Percentiles rank a stretch among this genome's conserved stretches.
Conservation (phyloP, 2,797 vertebrate species). For the Channa striata region DNA sequence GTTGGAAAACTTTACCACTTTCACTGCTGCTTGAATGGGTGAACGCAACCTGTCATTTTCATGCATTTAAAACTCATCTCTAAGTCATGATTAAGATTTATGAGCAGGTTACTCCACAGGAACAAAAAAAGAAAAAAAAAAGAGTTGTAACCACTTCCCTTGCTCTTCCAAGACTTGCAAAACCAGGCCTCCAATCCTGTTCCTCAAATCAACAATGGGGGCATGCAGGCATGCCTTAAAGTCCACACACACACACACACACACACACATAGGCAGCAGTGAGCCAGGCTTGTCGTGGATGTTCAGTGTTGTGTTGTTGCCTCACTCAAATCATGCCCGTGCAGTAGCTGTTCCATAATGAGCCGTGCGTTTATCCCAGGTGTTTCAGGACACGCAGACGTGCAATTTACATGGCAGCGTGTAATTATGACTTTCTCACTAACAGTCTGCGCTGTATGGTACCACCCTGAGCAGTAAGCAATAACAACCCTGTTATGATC, state of each 20-base stretch:
- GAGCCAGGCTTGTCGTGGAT: constrained; percentile 45
- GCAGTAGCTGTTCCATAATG: constrained; percentile 54
- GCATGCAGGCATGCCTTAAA: constrained; percentile 39
- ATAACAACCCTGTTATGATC: neutral
- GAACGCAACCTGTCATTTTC: neutral
- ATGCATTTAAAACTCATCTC: constrained; percentile 22
- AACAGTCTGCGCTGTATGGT: constrained; percentile 69
- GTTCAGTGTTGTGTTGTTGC: constrained; percentile 34
- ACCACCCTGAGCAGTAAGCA: neutral
- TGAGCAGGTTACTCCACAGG: constrained; percentile 42
- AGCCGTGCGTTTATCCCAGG: constrained; percentile 64
- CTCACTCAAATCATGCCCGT: constrained; percentile 50
- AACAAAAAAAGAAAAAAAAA: constrained; percentile 28
- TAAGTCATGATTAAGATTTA: constrained; percentile 38
- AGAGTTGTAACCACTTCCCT: constrained; percentile 63
- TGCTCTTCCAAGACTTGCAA: constrained; percentile 67
- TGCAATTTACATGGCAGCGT: constrained; percentile 81
- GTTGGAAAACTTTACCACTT: constrained; percentile 18
- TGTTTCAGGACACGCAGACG: constrained; percentile 75
- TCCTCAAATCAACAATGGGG: constrained; percentile 69
- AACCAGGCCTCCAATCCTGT: constrained; percentile 64
- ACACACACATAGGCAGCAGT: neutral
- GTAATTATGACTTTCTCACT: constrained; percentile 82
- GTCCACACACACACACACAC: constrained; percentile 12
- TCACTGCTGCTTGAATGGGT: neutral